Conservation (phyloP, 1,140 invertebrate species). For the Heliconius congener region DNA sequence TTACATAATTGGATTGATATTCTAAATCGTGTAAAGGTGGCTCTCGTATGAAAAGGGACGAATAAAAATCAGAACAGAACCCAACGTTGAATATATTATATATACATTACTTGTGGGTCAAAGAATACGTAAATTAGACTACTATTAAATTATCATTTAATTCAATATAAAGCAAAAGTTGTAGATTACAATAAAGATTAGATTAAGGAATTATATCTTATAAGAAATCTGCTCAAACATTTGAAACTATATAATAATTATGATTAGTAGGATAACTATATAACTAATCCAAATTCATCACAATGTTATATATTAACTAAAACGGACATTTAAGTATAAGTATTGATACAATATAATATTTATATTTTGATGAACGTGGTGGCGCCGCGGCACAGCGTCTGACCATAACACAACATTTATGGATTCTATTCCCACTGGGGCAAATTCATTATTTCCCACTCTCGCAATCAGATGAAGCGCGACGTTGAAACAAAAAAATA, state of each 20-base stretch:
- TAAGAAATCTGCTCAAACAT: neutral
- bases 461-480: no score
- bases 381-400: no score
- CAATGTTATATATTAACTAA: no score
- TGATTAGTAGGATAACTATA: neutral
- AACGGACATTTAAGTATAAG: no score
- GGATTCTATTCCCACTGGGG: no score
- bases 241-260: neutral
- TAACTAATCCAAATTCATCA: no score
- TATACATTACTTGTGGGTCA: neutral
- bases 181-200: no score
- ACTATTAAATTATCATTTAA: neutral
- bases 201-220: no score
- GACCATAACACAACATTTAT: no score
- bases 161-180: neutral
- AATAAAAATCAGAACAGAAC: neutral
- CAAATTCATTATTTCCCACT: no score
- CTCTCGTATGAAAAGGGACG: neutral
- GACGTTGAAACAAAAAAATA: neutral
- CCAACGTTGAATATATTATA: neutral
- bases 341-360: no score
- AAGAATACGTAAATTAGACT: neutral
- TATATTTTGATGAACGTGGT: no score
- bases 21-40: neutral
- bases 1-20: neutral